Conservation (phyloP, 2,797 vertebrate species). For the Denticeps clupeoides region DNA sequence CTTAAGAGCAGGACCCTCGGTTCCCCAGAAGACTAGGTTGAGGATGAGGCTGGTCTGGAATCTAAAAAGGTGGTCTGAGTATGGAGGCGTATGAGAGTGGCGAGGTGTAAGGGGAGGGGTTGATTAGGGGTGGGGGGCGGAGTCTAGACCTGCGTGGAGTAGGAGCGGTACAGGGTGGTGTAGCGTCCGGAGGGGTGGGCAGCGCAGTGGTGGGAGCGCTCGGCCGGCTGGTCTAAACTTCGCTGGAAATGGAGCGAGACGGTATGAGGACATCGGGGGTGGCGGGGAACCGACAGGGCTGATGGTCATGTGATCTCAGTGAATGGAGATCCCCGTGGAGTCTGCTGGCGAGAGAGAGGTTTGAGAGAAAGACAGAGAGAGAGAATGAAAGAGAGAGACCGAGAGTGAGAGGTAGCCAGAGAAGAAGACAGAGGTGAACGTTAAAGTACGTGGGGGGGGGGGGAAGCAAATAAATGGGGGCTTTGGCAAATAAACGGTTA, state of each 20-base stretch:
- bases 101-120: background rate
- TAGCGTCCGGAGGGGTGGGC: slow-evolving; percentile 39
- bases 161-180: slow-evolving; percentile 47
- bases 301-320: slow-evolving; percentile 76
- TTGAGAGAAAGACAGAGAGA: slow-evolving; percentile 18
- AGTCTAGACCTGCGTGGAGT: slow-evolving; percentile 59
- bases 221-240: slow-evolving; percentile 55
- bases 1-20: slow-evolving; percentile 43
- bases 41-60: slow-evolving; percentile 12
- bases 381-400: background rate
- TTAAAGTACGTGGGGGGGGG: background rate
- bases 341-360: slow-evolving; percentile 45
- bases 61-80: slow-evolving; percentile 8
- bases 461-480: slow-evolving; percentile 1
- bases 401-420: background rate
- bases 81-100: background rate
- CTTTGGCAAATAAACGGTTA: background rate
- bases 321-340: slow-evolving; percentile 61
- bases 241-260: slow-evolving; percentile 71
- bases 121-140: background rate
- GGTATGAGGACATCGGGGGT: slow-evolving; percentile 67
- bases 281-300: slow-evolving; percentile 70
- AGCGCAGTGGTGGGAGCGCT: slow-evolving; percentile 41
- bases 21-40: slow-evolving; percentile 42
- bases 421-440: background rate